Base-by-base conservation (phyloP, 2,888 invertebrate genomes). In the Phortica magna region DNA sequence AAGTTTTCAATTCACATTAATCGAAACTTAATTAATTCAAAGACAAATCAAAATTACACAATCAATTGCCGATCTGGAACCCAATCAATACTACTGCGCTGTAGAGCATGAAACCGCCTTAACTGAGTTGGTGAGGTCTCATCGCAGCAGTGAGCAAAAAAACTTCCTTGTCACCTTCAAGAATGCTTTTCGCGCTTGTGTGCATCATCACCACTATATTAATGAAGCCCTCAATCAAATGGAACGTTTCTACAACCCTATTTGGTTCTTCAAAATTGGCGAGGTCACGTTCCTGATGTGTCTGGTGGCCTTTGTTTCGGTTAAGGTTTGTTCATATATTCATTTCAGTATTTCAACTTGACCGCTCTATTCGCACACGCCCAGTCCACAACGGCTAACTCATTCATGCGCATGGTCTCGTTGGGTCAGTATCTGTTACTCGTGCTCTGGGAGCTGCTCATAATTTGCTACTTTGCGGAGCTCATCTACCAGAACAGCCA, bases 381-480 rank as follows among this genome's bases (percentile, higher is more conserved):
- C 7, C 59, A 81, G 81, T 82, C 88, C 67, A 86, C 88, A 1
- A 77, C 83, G 0, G 86, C 82, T n/a, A 84, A 84, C 68, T 88
- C 88, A 0, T 83, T 89, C n/a, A 83, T 89, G 80, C 83, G 87
- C 41, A 82, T 84, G 76, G 75, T 89, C 0, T 89, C 89, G 0
- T 65, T 90, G 71, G 82, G 84, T 0, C 89, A 90, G 77, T 91
- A 91, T 77, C 64, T 91, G 61, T 14, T 87, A 14, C 76, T 91
- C 42, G 87, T 89, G 0, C 80, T 85, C 9, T 86, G 82, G 43
- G 91, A 91, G 70, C 77, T 91, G n/a, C 83, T 91, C 7, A 84
- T 90, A 17, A 91, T 90, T 65, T 90, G 89, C 55, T 91, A 90
- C 78, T 89, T 85, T 42, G 87, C 89, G 7, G 89, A 91, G 43